Base-by-base conservation (phyloP, 2,113 vertebrate genomes). In the Acinonyx jubatus region DNA sequence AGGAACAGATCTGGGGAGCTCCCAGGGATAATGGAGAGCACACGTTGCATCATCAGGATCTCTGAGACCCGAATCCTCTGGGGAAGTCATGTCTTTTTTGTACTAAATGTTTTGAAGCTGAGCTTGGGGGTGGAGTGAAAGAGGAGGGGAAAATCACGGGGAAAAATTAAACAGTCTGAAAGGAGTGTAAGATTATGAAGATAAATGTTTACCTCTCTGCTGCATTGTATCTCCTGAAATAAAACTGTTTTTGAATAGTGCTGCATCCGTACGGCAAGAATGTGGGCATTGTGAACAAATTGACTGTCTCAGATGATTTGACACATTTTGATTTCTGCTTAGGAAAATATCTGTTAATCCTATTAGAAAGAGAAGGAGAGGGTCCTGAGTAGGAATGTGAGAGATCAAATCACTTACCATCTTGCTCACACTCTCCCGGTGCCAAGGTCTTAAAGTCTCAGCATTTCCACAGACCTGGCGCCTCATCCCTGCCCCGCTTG, bases 321-420 rank as follows among this genome's bases (percentile, higher is more conserved):
- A 91, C 96, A 98, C 98, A 98, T 98, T 98, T 91, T 94, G 81
- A 71, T 98, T 96, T 95, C 87, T 86, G 94, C 97, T 98, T 98
- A 92, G 93, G 97, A 95, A 98, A 97, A 98, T 96, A 91, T 73
- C 93, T 96, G 95, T 97, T 98, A 98, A 98, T 98, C 83, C 96
- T 97, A 8, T 97, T 96, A 95, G 10, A 91, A 96, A 93, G 96
- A 92, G 95, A 96, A 94, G 91, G 81, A 98, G 97, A 96, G 85
- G 29, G 93, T 91, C 95, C 95, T 96, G 96, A 91, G 89, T 57
- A 95, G 96, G 83, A 97, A 98, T 65, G 85, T 41, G 65, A 93
- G 95, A 95, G 97, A 98, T 97, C 97, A 91, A 88, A 92, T 94
- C 93, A 83, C 86, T 96, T 91, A 66, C 93, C 55, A 36, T 87